Conservation (phyloP, 2,888 invertebrate genomes). For the Lepetodrilus schrolli region DNA sequence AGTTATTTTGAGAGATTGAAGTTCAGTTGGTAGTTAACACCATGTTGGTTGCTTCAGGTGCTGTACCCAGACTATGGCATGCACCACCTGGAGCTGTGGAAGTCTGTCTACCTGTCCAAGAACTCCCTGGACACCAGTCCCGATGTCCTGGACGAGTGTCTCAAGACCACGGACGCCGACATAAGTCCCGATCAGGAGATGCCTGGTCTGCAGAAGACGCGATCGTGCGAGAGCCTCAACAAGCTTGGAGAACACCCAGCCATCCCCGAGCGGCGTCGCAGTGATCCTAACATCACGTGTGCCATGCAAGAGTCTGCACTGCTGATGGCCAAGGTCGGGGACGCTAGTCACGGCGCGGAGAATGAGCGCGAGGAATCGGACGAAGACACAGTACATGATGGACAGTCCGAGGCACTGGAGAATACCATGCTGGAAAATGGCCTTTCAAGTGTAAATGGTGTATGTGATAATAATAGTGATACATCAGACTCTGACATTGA, state of each 20-base stretch:
- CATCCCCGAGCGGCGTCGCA: constrained; percentile 82
- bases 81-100: constrained; percentile 88
- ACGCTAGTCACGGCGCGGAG: constrained; percentile 17
- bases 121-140: constrained; percentile 55
- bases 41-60: constrained; percentile 79
- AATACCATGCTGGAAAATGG: constrained; percentile 32
- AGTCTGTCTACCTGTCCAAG: constrained; percentile 86
- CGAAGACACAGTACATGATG: constrained; percentile 18
- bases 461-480: constrained; percentile 1
- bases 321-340: constrained; percentile 34
- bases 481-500: background rate
- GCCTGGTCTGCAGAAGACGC: constrained; percentile 79
- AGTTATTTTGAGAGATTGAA: background rate
- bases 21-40: background rate
- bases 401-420: background rate
- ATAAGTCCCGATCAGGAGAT: constrained; percentile 60
- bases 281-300: constrained; percentile 85
- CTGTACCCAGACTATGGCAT: constrained; percentile 91
- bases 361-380: constrained; percentile 24
- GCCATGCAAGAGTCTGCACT: constrained; percentile 26
- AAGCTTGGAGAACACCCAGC: constrained; percentile 78
- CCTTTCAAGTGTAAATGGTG: constrained; percentile 18
- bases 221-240: constrained; percentile 89
- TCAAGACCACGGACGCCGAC: constrained; percentile 28
- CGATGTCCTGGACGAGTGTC: constrained; percentile 17